Evolutionary conservation across 1,140 invertebrate species (phyloP), one percentile per base, ranked within the genome.

Genomic region (Heliconius hewitsoni): DNA sequence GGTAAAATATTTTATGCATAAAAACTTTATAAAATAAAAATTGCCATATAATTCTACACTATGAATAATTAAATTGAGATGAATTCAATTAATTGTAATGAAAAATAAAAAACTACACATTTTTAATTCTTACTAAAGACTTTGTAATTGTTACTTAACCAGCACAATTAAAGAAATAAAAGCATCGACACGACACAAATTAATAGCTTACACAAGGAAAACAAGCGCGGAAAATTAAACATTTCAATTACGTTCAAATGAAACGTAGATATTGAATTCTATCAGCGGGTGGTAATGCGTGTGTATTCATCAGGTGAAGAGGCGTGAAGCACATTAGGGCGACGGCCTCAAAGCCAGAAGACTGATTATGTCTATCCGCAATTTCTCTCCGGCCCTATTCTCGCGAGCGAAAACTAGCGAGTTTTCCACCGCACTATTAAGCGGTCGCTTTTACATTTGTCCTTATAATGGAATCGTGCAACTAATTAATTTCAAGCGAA

Each of bases 401-500:
- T 90, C 93, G 91, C 93, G 91, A 93, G 90, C 92, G 89, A 94
- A 93, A 94, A 94, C 93, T 94, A 93, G 93, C 92, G 92, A 93
- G 92, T 94, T 94, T 93, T 94, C 90, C 93, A 92, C 91, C 92
- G 87, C 89, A 91, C 90, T 92, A 94, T 94, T 93, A 93, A 93
- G 93, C 91, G 93, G 93, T 94, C 88, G 91, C 92, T 91, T 92
- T 90, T 93, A 92, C 92, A 94, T 94, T 94, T 93, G 92, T 93
- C 93, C 90, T 93, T 94, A 93, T 94, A 94, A 94, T 94, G 93
- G 91, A 93, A 93, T 93, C 90, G 91, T 92, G 91, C 88, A 92
- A 94, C 93, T 94, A 93, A 94, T 94, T 94, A 93, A 94, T 94
- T 94, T 91, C 90, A 91, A 91, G 90, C 89, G 91, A 93, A 93